A percentile compares a stretch with the other conserved stretches of the same genome.
These are phyloP conservation scores for Calliopsis andreniformis DNA, from an alignment of 1,140 invertebrate genomes.

Conservation along the genomic window DNA sequence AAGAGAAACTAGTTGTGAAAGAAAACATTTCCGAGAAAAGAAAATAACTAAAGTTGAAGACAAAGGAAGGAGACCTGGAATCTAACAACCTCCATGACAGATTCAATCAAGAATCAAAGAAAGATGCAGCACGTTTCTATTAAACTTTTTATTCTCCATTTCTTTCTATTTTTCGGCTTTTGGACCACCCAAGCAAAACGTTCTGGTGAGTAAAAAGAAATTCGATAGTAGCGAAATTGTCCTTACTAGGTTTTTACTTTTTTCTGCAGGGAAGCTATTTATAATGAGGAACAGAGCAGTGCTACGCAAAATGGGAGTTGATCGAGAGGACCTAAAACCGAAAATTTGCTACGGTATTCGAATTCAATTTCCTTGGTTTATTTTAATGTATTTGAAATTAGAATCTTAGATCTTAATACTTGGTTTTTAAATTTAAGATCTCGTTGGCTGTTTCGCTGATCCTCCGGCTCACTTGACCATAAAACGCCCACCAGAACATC, in stretches of 20 bases:
- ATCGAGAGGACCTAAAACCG: slow-evolving; percentile 65
- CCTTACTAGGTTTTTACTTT: neutral
- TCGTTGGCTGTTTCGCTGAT: slow-evolving; percentile 80
- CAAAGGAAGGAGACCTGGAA: neutral
- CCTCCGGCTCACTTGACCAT: slow-evolving; percentile 73
- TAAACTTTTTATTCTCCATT: neutral
- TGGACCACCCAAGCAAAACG: slow-evolving; percentile 1
- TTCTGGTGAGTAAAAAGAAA: slow-evolving; percentile 4
- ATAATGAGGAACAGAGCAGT: slow-evolving; percentile 70
- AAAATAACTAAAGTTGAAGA: neutral
- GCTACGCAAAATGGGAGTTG: slow-evolving; percentile 59
- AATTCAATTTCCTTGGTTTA: too few relatives aligned
- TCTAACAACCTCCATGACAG: neutral
- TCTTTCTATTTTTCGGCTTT: neutral
- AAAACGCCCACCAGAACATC: slow-evolving; percentile 80
- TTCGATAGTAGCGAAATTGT: neutral
- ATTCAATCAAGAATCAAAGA: slow-evolving; percentile 3
- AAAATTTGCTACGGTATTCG: slow-evolving; percentile 79
- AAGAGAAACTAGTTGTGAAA: too few relatives aligned
- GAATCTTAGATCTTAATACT: too few relatives aligned
- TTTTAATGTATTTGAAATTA: too few relatives aligned
- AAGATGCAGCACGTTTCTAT: slow-evolving; percentile 31
- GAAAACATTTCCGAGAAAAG: neutral
- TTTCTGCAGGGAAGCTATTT: slow-evolving; percentile 66
- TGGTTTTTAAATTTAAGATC: too few relatives aligned